These are phyloP conservation scores for Cosmia pyralina DNA, from an alignment of 2,888 invertebrate species.

Conservation along the genomic window DNA sequence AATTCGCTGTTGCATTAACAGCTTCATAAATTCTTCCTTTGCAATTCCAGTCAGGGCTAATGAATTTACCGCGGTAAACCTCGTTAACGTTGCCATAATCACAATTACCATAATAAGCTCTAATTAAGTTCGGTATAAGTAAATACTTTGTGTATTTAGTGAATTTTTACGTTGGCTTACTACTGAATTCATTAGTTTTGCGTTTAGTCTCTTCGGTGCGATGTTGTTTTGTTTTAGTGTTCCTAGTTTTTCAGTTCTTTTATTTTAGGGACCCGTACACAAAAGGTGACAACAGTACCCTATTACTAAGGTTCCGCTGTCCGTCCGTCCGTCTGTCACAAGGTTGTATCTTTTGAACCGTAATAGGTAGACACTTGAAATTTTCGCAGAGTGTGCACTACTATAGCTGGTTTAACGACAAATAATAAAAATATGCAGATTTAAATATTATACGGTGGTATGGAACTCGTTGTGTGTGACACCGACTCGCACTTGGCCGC, in stretches of 20 bases:
- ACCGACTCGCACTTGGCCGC: not conserved
- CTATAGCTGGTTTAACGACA: too few relatives aligned
- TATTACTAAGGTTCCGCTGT: too few relatives aligned
- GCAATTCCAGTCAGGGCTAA: constrained; percentile 52
- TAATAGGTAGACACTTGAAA: too few relatives aligned
- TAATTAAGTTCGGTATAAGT: constrained; percentile 64
- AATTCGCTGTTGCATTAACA: constrained; percentile 37
- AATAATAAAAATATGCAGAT: too few relatives aligned
- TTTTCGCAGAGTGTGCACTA: not conserved
- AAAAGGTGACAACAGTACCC: not conserved
- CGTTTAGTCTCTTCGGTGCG: not conserved
- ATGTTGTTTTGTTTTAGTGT: not conserved
- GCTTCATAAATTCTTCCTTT: constrained; percentile 50
- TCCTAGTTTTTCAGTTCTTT: not conserved
- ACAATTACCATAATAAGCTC: constrained; percentile 63
- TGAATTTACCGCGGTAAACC: constrained; percentile 54
- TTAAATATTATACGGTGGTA: too few relatives aligned
- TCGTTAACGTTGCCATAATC: constrained; percentile 55
- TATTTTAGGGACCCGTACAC: not conserved
- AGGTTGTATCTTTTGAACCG: not conserved
- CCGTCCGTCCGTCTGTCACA: too few relatives aligned
- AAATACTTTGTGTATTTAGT: constrained; percentile 53
- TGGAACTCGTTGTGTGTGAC: not conserved
- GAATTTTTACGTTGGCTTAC: constrained; percentile 25
- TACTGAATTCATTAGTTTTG: constrained; percentile 26